These are phyloP conservation scores for Cosmopolites sordidus DNA, from an alignment of 2,888 invertebrate genomes.

Conservation along the genomic window DNA sequence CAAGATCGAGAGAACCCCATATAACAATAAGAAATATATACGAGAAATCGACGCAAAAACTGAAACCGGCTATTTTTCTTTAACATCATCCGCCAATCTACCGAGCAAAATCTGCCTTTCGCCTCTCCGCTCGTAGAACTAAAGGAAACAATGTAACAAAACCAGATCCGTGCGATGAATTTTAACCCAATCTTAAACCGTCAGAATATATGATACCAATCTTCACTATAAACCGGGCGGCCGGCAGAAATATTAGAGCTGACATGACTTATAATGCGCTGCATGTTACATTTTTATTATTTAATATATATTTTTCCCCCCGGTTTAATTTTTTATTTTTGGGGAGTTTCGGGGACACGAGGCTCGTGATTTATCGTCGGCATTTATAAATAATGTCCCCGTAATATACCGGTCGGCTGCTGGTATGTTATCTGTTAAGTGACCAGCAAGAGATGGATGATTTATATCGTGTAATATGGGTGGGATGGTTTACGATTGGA, in stretches of 20 bases:
- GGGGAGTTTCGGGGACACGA: background rate
- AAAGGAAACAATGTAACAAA: background rate
- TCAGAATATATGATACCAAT: constrained; percentile 25
- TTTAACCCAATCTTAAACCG: constrained; percentile 21
- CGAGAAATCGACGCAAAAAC: too few relatives aligned
- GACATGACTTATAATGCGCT: constrained; percentile 17
- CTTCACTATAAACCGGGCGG: constrained; percentile 22
- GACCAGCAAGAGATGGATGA: background rate
- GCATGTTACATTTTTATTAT: constrained; percentile 25
- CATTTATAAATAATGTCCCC: background rate
- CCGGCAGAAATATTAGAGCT: constrained; percentile 8
- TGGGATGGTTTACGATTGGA: too few relatives aligned
- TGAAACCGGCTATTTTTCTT: too few relatives aligned
- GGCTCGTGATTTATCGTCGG: background rate
- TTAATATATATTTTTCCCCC: constrained; percentile 16
- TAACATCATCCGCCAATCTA: too few relatives aligned
- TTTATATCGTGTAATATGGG: too few relatives aligned
- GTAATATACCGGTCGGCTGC: background rate
- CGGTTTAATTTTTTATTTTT: constrained; percentile 15
- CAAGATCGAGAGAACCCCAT: too few relatives aligned
- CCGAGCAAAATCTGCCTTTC: too few relatives aligned
- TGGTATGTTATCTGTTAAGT: background rate
- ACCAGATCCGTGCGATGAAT: constrained; percentile 17
- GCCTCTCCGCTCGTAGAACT: too few relatives aligned
- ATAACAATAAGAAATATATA: too few relatives aligned